phyloP scores from a whole-genome alignment of 2,888 invertebrate species.

The Atethmia centrago region DNA sequence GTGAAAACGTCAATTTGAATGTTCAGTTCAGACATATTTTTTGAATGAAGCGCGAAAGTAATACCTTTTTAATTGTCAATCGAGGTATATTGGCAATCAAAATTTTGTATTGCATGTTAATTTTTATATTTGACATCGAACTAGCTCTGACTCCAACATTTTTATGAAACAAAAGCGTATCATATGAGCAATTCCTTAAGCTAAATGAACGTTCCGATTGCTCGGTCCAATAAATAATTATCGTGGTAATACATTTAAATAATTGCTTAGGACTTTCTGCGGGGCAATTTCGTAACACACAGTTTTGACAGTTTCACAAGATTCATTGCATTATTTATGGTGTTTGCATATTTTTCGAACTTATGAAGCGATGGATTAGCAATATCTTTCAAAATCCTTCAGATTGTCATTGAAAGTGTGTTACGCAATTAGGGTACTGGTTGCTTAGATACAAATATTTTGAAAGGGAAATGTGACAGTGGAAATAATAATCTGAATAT shows the following conservation, averaged over 20 bases:
- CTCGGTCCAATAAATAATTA: conserved; percentile 8
- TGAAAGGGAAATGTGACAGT: neutral
- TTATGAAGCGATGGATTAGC: too few relatives aligned
- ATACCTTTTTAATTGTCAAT: neutral
- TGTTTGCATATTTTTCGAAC: too few relatives aligned
- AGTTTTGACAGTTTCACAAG: too few relatives aligned
- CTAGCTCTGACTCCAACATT: neutral
- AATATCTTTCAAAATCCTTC: too few relatives aligned
- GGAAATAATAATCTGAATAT: conserved; percentile 31
- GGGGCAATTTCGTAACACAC: too few relatives aligned
- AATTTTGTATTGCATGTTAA: too few relatives aligned
- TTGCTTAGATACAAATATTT: conserved; percentile 4
- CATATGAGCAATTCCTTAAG: neutral
- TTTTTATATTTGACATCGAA: neutral
- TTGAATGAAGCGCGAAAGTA: neutral
- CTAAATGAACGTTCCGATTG: conserved; percentile 11
- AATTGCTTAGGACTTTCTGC: conserved; percentile 2
- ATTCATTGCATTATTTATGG: too few relatives aligned
- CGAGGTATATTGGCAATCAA: too few relatives aligned
- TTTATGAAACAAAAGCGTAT: neutral
- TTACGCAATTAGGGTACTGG: too few relatives aligned
- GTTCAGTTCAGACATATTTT: neutral
- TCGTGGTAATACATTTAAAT: neutral
- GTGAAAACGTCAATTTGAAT: conserved; percentile 21
- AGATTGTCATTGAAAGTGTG: too few relatives aligned